Evolutionary conservation across 1,140 invertebrate species (phyloP).

Genomic region (Xylocopa sonorina): DNA sequence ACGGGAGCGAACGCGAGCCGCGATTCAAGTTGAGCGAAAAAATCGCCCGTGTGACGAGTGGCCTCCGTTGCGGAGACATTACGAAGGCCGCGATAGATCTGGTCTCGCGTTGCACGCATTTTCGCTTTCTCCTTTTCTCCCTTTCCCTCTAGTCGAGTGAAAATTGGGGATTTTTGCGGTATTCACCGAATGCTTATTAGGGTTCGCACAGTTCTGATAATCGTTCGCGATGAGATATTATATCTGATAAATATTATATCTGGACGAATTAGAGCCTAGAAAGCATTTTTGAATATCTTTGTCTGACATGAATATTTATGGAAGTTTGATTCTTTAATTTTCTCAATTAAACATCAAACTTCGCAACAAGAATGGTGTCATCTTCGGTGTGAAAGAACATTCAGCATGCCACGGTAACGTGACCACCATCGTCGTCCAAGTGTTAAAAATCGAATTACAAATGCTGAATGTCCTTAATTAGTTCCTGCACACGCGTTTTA

Average conservation of each 20-base stretch:
- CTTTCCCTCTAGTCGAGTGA: neutral
- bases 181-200: too few relatives aligned
- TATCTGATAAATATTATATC: too few relatives aligned
- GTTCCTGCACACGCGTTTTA: neutral
- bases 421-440: neutral
- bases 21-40: constrained; percentile 18
- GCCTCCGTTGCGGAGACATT: neutral
- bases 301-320: too few relatives aligned
- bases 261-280: too few relatives aligned
- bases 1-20: constrained; percentile 26
- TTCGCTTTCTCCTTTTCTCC: neutral
- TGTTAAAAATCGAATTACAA: constrained; percentile 23
- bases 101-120: neutral
- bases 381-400: constrained; percentile 13
- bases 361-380: neutral
- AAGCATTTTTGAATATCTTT: too few relatives aligned
- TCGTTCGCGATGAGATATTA: too few relatives aligned
- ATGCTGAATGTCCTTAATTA: constrained; percentile 6
- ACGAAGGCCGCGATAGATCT: neutral
- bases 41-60: neutral
- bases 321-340: too few relatives aligned
- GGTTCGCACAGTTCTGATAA: too few relatives aligned
- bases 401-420: constrained; percentile 15
- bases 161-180: too few relatives aligned
- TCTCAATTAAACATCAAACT: too few relatives aligned